These are phyloP conservation scores for Saccostrea echinata DNA, from an alignment of 1,140 invertebrate species.

Conservation along the genomic window DNA sequence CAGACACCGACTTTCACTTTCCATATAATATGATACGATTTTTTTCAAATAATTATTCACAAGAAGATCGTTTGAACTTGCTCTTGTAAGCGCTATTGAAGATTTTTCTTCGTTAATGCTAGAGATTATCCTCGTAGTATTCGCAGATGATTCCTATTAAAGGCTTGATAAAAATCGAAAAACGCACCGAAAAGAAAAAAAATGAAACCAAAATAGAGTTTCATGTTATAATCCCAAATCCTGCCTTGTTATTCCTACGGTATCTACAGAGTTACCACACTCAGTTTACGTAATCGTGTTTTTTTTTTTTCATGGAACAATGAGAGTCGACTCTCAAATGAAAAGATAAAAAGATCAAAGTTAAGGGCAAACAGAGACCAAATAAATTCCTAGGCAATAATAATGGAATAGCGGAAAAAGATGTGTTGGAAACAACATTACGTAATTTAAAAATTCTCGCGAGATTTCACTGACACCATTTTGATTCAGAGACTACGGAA, in stretches of 20 bases:
- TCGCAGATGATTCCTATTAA: slow-evolving; percentile 11
- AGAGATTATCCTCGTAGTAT: background rate
- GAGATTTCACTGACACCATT: slow-evolving; percentile 32
- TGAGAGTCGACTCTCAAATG: slow-evolving; percentile 22
- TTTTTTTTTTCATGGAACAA: background rate
- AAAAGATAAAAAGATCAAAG: slow-evolving; percentile 37
- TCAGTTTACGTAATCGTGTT: slow-evolving; percentile 24
- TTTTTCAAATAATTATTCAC: background rate
- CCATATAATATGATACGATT: background rate
- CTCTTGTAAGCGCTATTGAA: background rate
- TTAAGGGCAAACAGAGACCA: slow-evolving; percentile 28
- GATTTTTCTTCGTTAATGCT: slow-evolving; percentile 16
- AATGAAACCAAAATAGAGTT: background rate
- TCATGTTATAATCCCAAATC: background rate
- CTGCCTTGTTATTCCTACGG: background rate
- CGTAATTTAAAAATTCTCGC: slow-evolving; percentile 22
- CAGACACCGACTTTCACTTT: background rate
- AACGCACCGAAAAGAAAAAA: background rate
- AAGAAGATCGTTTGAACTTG: background rate
- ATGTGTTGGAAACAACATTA: background rate
- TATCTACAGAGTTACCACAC: background rate
- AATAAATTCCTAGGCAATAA: slow-evolving; percentile 21
- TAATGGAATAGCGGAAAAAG: slow-evolving; percentile 6
- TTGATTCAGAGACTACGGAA: slow-evolving; percentile 18
- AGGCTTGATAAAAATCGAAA: slow-evolving; percentile 4